Evolutionary conservation across 2,797 vertebrate genomes (phyloP), one percentile per base, ranked within the genome.

Genomic region (Denticeps clupeoides): DNA sequence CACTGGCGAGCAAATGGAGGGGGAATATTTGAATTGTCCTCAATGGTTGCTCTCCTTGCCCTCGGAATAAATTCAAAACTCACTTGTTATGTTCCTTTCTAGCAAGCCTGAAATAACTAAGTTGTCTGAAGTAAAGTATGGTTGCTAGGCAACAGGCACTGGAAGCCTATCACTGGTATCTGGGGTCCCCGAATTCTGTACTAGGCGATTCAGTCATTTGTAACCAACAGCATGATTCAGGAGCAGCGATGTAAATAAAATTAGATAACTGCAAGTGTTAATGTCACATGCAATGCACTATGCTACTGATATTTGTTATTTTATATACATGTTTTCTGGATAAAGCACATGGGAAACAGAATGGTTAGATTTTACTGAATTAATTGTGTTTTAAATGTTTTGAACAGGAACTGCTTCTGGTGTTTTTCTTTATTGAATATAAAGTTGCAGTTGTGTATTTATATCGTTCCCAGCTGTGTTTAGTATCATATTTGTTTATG

Each of bases 111-210:
- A 70, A 73, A 81, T 75, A 67, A 70, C 73, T 51, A 75, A 73
- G 69, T 79, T 73, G 73, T 70, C 70, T 73, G 65, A 78, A 73
- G 65, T 69, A 77, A 75, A 72, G 68, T 69, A 70, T 70, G 60
- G 84, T 85, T 86, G 82, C 84, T 65, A 75, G 71, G 82, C 81
- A 84, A 86, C 84, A 74, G 70, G 62, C 71, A 51, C 65, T 68
- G 72, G 70, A 68, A 76, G 61, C 70, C 56, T 58, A 73, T 32
- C 58, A 24, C 29, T 62, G 59, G 66, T 67, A 68, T 75, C 72
- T 72, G 48, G 56, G 66, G 66, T 67, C 65, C 60, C 64, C 11
- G 21, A 38, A 32, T 75, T 69, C 69, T 70, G 50, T 73, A 61
- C 58, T 75, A 64, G 57, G 32, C 16, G 26, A 59, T 57, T 61